phyloP scores from a whole-genome alignment of 2,113 vertebrate genomes.

The Cranoglanis bouderius region DNA sequence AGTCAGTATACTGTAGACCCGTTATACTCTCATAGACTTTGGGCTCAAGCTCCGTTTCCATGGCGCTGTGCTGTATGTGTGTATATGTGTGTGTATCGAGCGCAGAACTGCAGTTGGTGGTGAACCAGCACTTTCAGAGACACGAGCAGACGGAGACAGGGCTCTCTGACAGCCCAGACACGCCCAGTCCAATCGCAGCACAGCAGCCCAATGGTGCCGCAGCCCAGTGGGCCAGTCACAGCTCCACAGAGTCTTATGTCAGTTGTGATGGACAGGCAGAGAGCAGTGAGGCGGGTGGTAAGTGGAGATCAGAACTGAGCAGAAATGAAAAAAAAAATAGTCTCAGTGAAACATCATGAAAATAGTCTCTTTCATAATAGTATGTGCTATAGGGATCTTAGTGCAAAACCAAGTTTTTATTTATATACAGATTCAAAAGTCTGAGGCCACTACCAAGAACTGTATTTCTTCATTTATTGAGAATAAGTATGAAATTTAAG shows the following conservation, averaged over 20 bases:
- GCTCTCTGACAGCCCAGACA: constrained; percentile 65
- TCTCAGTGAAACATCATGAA: background rate
- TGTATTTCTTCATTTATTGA: background rate
- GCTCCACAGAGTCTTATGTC: constrained; percentile 66
- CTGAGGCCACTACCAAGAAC: background rate
- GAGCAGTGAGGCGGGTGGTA: constrained; percentile 67
- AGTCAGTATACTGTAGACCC: background rate
- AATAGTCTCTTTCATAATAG: background rate
- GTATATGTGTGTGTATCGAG: constrained; percentile 42
- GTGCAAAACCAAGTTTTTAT: background rate
- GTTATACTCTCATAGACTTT: background rate
- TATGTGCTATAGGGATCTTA: background rate
- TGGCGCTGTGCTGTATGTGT: constrained; percentile 45
- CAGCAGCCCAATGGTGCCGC: constrained; percentile 61
- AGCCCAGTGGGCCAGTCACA: constrained; percentile 70
- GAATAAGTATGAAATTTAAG: background rate
- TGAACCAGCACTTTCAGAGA: constrained; percentile 69
- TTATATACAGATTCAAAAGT: background rate
- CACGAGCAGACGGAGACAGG: constrained; percentile 65
- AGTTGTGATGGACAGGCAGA: constrained; percentile 61
- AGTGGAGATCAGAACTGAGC: constrained; percentile 43
- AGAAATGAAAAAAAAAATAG: background rate
- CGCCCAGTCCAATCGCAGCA: constrained; percentile 69
- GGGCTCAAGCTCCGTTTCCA: constrained; percentile 27
- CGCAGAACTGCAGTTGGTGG: constrained; percentile 70